Conservation (phyloP, 1,140 invertebrate species). For the Drosophila repleta region DNA sequence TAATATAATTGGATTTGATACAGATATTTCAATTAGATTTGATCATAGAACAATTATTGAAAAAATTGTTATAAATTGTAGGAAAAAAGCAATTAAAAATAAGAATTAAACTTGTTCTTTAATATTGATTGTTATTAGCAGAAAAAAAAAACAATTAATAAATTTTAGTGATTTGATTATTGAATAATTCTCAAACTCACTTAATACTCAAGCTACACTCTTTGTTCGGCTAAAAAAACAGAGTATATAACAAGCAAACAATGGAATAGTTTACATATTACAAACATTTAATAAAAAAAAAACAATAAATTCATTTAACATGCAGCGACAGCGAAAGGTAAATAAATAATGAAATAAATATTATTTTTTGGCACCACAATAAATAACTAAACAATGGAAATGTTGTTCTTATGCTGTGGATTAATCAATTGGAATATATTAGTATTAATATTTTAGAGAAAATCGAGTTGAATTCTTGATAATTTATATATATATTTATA, state of each 20-base stretch:
- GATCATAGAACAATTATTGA: too few species aligned
- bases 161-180: too few species aligned
- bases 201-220: too few species aligned
- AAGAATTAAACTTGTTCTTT: too few species aligned
- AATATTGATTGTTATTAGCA: too few species aligned
- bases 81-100: too few species aligned
- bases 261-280: too few species aligned
- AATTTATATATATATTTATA: background rate
- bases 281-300: background rate
- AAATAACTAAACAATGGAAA: background rate
- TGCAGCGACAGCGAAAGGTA: background rate
- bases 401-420: background rate
- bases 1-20: too few species aligned
- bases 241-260: constrained; percentile 1
- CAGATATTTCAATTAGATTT: too few species aligned
- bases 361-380: background rate
- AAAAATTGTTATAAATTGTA: too few species aligned
- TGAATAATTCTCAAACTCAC: too few species aligned
- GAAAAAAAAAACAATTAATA: too few species aligned
- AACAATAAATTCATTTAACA: background rate
- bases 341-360: background rate
- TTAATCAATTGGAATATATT: constrained; percentile 12
- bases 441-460: background rate
- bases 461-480: background rate
- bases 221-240: background rate